Conservation (phyloP, 2,113 vertebrate genomes). For the Ellobius talpinus region DNA sequence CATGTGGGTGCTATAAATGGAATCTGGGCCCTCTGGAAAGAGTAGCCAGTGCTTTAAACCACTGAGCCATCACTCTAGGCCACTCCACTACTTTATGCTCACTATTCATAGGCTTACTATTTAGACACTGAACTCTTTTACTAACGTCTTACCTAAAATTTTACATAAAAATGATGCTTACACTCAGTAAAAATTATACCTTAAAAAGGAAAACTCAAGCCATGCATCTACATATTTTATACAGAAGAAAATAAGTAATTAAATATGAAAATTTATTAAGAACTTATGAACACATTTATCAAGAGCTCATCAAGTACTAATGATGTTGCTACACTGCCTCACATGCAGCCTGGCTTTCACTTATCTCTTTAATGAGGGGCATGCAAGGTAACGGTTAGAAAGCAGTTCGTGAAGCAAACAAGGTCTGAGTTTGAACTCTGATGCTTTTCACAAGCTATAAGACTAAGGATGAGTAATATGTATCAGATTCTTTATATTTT, state of each 20-base stretch:
- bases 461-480: not conserved
- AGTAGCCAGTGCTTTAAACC: not conserved
- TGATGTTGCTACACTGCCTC: not conserved
- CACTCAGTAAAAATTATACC: not conserved
- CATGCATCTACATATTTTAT: not conserved
- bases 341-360: not conserved
- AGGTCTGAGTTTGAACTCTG: not conserved
- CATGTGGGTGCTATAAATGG: not conserved
- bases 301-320: not conserved
- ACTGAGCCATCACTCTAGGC: not conserved
- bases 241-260: not conserved
- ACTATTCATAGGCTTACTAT: not conserved
- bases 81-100: not conserved
- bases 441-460: not conserved
- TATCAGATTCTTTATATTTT: not conserved
- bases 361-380: not conserved
- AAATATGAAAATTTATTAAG: conserved; percentile 20
- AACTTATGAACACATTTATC: not conserved
- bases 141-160: not conserved
- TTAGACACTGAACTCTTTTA: not conserved
- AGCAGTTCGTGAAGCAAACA: not conserved
- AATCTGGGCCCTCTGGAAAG: not conserved
- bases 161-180: not conserved
- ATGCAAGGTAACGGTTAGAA: not conserved
- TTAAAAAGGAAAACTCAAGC: not conserved